phyloP scores from a whole-genome alignment of 2,113 vertebrate species.

The Anoura caudifer region DNA sequence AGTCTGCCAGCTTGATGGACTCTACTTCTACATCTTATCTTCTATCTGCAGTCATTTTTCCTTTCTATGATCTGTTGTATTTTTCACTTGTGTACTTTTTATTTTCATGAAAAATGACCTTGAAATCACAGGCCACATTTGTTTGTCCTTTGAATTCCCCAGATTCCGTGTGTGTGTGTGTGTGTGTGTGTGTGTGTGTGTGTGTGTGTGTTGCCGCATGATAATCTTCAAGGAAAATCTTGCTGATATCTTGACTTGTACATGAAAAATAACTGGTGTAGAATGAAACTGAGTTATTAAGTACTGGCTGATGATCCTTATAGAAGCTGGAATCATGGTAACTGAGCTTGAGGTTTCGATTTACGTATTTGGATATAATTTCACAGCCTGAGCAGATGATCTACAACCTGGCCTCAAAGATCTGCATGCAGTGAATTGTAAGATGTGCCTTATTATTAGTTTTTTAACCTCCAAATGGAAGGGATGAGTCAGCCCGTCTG shows the following conservation, averaged over 20 bases:
- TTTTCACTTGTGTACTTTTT: neutral
- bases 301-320: neutral
- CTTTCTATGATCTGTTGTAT: neutral
- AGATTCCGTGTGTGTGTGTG: neutral
- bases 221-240: neutral
- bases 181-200: neutral
- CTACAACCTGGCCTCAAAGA: slow-evolving; percentile 68
- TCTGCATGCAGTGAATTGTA: slow-evolving; percentile 62
- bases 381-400: slow-evolving; percentile 61
- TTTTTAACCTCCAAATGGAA: slow-evolving; percentile 55
- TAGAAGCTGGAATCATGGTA: neutral
- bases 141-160: neutral
- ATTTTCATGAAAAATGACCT: neutral
- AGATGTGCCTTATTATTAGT: slow-evolving; percentile 43
- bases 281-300: neutral
- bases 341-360: slow-evolving; percentile 42
- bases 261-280: neutral
- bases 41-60: neutral
- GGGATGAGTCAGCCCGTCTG: slow-evolving; percentile 70
- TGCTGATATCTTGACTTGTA: neutral
- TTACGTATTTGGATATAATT: slow-evolving; percentile 36
- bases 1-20: neutral
- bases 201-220: neutral
- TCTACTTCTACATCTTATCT: neutral
- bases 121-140: neutral